These are phyloP conservation scores for Alauda arvensis DNA, from an alignment of 2,797 vertebrate species.

Conservation along the genomic window DNA sequence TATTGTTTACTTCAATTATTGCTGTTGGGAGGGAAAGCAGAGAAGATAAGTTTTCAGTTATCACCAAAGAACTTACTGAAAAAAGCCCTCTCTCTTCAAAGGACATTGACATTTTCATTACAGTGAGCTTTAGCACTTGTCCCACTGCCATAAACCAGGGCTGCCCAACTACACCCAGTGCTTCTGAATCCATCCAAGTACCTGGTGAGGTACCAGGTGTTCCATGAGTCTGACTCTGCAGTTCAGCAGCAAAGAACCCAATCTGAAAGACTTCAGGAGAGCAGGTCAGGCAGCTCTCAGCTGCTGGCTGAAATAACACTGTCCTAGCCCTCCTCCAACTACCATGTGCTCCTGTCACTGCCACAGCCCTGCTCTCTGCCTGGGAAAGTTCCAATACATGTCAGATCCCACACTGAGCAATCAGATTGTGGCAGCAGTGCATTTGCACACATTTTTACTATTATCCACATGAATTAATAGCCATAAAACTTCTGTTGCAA, in stretches of 20 bases:
- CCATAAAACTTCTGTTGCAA: background rate
- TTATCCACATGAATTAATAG: background rate
- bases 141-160: background rate
- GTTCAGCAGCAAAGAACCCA: background rate
- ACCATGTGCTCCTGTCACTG: background rate
- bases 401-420: background rate
- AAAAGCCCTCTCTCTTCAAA: background rate
- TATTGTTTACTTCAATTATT: background rate
- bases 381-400: background rate
- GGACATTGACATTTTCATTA: background rate
- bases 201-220: background rate
- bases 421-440: background rate
- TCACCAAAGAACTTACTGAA: background rate
- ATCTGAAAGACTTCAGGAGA: background rate
- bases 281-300: background rate
- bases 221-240: background rate
- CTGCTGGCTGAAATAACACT: background rate
- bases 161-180: background rate
- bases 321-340: background rate
- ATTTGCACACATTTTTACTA: background rate
- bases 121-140: background rate
- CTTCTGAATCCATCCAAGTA: background rate
- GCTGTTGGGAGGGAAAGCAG: background rate
- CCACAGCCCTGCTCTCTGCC: background rate
- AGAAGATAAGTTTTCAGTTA: background rate